A percentile compares a stretch with the other conserved stretches of the same genome.
phyloP scores from a whole-genome alignment of 2,797 vertebrate species.

The Urophycis tenuis region DNA sequence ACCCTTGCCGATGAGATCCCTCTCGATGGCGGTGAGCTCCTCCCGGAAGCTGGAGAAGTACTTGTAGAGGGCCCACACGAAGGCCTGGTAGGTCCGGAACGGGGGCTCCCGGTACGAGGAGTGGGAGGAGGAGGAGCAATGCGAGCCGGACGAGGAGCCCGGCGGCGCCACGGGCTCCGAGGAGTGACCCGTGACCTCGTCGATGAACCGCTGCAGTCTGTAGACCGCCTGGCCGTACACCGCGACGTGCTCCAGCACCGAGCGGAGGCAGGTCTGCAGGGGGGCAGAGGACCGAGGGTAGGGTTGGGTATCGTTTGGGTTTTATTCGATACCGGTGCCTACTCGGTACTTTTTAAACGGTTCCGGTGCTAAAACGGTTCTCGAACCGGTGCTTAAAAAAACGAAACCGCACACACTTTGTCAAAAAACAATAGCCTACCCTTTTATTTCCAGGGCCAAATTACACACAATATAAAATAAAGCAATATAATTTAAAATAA shows the following conservation, averaged over 20 bases:
- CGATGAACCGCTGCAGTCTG: constrained; percentile 89
- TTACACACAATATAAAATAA: too few relatives aligned
- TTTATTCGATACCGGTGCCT: too few relatives aligned
- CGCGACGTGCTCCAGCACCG: constrained; percentile 88
- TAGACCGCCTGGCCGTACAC: constrained; percentile 92
- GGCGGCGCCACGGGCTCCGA: constrained; percentile 68
- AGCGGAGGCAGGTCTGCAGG: constrained; percentile 82
- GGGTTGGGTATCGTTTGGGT: too few relatives aligned
- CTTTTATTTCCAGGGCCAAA: too few relatives aligned
- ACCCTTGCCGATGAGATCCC: constrained; percentile 84
- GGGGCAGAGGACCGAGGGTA: background rate
- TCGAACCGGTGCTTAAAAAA: too few relatives aligned
- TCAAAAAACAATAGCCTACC: too few relatives aligned
- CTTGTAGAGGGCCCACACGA: constrained; percentile 96
- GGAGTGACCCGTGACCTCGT: constrained; percentile 88
- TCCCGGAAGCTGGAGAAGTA: constrained; percentile 92
- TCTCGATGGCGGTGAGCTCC: constrained; percentile 87
- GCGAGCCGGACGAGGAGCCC: constrained; percentile 45
- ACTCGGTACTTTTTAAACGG: too few relatives aligned
- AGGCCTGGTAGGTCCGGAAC: constrained; percentile 96
- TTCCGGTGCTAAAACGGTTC: too few relatives aligned
- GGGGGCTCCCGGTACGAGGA: constrained; percentile 78
- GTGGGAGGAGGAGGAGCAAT: constrained; percentile 56
- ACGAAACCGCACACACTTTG: too few relatives aligned
- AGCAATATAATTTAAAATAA: too few relatives aligned